A percentile compares a stretch with the other conserved stretches of the same genome.
Conservation (phyloP, 2,113 vertebrate genomes). For the Aegithalos caudatus region DNA sequence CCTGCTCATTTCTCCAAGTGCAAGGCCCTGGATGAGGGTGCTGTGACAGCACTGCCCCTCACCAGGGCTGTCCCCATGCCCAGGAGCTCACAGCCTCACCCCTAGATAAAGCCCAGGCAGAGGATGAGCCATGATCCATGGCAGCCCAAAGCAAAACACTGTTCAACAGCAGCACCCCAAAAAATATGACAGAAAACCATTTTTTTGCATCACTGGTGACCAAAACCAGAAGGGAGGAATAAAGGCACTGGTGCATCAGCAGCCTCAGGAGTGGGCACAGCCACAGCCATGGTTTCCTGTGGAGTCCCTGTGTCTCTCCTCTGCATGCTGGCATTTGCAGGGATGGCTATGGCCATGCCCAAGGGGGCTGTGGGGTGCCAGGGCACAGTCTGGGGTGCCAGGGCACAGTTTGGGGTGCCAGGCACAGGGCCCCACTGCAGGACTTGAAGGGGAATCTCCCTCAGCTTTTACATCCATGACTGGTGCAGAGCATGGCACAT, state of each 20-base stretch:
- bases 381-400: too few species aligned
- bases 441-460: neutral
- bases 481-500: neutral
- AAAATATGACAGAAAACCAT: neutral
- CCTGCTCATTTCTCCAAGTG: neutral
- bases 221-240: neutral
- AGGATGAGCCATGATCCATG: rapidly evolving
- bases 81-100: neutral
- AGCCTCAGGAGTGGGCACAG: neutral
- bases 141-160: neutral
- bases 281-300: rapidly evolving
- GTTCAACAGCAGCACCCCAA: neutral
- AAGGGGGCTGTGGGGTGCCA: neutral
- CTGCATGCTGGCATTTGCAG: neutral
- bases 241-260: neutral
- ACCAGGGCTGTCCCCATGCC: neutral
- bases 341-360: rapidly evolving
- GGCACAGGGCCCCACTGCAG: neutral
- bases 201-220: neutral
- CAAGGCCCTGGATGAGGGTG: neutral
- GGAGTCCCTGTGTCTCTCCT: neutral
- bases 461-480: neutral
- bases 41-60: neutral
- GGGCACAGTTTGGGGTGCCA: neutral
- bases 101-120: neutral